Base-by-base conservation (phyloP, 2,113 vertebrate genomes). In the Bostrychus sinensis region DNA sequence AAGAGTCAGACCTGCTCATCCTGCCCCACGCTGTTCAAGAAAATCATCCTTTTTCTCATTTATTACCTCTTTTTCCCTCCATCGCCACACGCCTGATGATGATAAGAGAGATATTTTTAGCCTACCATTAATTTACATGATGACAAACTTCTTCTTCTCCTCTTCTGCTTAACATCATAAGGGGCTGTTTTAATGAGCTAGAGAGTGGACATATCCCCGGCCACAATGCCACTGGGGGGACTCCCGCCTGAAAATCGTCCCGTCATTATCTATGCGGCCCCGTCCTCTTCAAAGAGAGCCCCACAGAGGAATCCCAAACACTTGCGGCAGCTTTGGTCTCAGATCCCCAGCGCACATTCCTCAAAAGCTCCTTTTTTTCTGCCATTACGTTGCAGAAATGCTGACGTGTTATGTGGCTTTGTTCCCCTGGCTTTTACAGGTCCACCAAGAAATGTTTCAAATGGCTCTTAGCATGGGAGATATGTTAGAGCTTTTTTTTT, bases 31-130 rank as follows among this genome's bases (percentile, higher is more conserved):
- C 83, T 86, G 83, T 66, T 87, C 41, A 56, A 54, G 83, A 75
- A 85, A 84, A 89, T 87, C 51, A 81, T 62, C 59, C 36, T 13
- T 67, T 79, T 84, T 81, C 67, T 73, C 59, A 78, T 80, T 77
- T 83, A 72, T 78, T 65, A 80, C 62, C 60, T 72, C 7, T 17
- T 66, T 66, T 72, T 26, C 66, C 43, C 43, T 67, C 36, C 43
- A 11, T 12, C 7, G n/a, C 9, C 54, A 48, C 73, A 61, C 43
- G 70, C 70, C 36, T 72, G 77, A 70, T 69, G 78, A 84, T 87
- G 74, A 82, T 76, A 53, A 20, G 74, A 62, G 84, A 85, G 83
- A 85, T 86, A 87, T 86, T 48, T 48, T 48, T 23, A 25, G 87
- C 64, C 65, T 20, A 62, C 69, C 43, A 76, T 85, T 83, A 86